Evolutionary conservation across 1,140 invertebrate species (phyloP).

Genomic region (Phenacoccus solenopsis): DNA sequence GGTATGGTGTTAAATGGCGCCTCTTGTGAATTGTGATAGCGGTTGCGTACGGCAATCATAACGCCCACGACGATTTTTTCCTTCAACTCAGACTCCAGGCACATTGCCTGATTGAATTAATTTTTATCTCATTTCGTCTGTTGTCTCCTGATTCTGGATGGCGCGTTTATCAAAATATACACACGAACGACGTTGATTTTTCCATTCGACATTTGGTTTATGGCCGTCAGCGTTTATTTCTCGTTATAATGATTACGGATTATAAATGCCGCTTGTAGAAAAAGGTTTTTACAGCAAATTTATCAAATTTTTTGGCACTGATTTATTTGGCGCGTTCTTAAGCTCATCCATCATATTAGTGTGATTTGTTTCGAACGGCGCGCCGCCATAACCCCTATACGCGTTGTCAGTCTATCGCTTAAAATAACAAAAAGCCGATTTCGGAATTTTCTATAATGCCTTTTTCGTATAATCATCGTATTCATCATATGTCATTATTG

Average conservation of each 20-base stretch:
- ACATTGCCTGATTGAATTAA: no score
- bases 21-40: no score
- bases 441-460: neutral
- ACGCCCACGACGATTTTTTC: no score
- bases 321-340: neutral
- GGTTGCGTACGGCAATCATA: no score
- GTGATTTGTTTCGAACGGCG: neutral
- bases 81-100: no score
- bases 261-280: neutral
- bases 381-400: neutral
- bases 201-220: neutral
- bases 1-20: no score
- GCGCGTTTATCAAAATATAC: no score
- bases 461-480: slow-evolving; percentile 2
- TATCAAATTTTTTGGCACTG: slow-evolving; percentile 2
- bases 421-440: slow-evolving; percentile 3
- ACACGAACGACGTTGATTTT: no score
- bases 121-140: no score
- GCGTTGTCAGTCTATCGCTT: neutral
- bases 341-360: slow-evolving; percentile 1
- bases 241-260: neutral
- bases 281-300: neutral
- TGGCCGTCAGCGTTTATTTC: neutral
- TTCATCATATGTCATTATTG: slow-evolving; percentile 3
- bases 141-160: no score